These are phyloP conservation scores for Thaumetopoea pityocampa DNA, from an alignment of 1,140 invertebrate genomes.

Conservation along the genomic window DNA sequence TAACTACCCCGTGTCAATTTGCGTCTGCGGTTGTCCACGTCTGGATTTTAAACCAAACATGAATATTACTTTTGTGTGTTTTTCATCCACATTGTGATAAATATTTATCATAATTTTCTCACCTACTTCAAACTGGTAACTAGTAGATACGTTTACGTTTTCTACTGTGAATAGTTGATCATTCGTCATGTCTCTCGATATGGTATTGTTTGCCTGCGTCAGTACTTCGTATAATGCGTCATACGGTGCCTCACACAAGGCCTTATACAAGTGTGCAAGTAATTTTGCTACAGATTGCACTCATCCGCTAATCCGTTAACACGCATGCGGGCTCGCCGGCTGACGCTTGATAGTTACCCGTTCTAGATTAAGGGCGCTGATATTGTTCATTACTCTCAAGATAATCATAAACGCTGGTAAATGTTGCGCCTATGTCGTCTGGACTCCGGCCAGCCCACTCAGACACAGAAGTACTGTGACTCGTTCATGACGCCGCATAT, in stretches of 20 bases:
- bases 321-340: slow-evolving; percentile 6
- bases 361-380: slow-evolving; percentile 6
- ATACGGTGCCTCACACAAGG: slow-evolving; percentile 24
- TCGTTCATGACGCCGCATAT: slow-evolving; percentile 64
- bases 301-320: background rate
- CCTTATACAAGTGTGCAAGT: slow-evolving; percentile 12
- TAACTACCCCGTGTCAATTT: too few species aligned
- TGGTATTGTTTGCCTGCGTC: slow-evolving; percentile 25
- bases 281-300: slow-evolving; percentile 17
- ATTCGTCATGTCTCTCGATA: slow-evolving; percentile 23
- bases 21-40: too few species aligned
- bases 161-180: slow-evolving; percentile 1
- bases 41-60: too few species aligned
- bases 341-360: slow-evolving; percentile 15
- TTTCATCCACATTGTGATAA: too few species aligned
- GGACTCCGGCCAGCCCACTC: slow-evolving; percentile 37
- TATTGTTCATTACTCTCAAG: background rate
- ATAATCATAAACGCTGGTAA: slow-evolving; percentile 8
- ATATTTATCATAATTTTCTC: too few species aligned
- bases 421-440: slow-evolving; percentile 16
- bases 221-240: slow-evolving; percentile 37
- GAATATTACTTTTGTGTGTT: too few species aligned
- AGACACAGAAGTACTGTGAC: slow-evolving; percentile 46
- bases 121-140: too few species aligned
- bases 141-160: too few species aligned